Percentiles rank a stretch among this genome's conserved stretches.
Conservation (phyloP, 2,888 invertebrate genomes). For the Drosophila diplacantha region DNA sequence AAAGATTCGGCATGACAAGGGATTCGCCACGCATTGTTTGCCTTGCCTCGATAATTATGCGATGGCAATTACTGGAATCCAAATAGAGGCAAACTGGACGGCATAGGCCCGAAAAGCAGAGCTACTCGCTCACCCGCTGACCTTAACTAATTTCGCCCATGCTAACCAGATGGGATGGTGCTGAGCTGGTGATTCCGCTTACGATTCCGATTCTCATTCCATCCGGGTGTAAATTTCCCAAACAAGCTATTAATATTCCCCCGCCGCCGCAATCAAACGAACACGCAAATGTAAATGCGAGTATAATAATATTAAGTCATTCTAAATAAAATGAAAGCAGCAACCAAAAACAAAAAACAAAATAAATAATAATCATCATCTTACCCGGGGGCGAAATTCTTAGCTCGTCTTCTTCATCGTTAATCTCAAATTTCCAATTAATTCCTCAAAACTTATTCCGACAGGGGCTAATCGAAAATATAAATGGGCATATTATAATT, state of each 20-base stretch:
- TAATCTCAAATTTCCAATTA: conserved; percentile 50
- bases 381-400: conserved; percentile 32
- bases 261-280: conserved; percentile 16
- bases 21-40: conserved; percentile 66
- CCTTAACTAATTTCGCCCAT: conserved; percentile 49
- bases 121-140: conserved; percentile 43
- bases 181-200: conserved; percentile 6
- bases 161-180: background rate
- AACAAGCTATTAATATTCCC: conserved; percentile 61
- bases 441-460: conserved; percentile 47
- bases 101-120: conserved; percentile 31
- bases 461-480: conserved; percentile 54
- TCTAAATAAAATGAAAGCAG: conserved; percentile 32
- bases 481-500: conserved; percentile 62
- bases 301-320: conserved; percentile 57
- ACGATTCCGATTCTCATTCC: conserved; percentile 22
- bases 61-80: conserved; percentile 23
- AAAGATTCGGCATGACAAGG: conserved; percentile 60
- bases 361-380: background rate
- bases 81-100: conserved; percentile 14
- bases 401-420: conserved; percentile 25
- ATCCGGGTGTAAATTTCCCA: conserved; percentile 72
- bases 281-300: conserved; percentile 66
- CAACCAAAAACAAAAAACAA: too few relatives aligned
- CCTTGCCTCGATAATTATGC: conserved; percentile 31